phyloP scores from a whole-genome alignment of 2,113 vertebrate genomes.

The human (Homo sapiens) region DNA sequence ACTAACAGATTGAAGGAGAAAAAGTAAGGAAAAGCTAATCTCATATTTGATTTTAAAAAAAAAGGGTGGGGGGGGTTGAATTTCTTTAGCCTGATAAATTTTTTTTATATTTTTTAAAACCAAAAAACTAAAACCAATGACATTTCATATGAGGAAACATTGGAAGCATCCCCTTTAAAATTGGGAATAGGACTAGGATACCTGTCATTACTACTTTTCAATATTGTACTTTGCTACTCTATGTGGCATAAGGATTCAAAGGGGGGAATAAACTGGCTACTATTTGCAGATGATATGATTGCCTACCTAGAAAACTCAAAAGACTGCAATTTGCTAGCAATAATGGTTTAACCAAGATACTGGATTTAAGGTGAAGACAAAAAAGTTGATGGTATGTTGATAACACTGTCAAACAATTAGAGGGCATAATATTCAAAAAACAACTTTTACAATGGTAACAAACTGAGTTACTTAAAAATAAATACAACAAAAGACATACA shows the following conservation, averaged over 20 bases:
- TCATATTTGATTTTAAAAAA: background rate
- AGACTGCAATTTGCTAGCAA: background rate
- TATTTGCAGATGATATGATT: background rate
- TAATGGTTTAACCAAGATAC: background rate
- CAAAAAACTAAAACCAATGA: background rate
- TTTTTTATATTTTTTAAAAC: background rate
- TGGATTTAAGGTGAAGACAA: background rate
- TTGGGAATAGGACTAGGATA: background rate
- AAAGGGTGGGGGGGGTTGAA: too few relatives aligned
- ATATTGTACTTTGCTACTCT: background rate
- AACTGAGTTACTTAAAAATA: background rate
- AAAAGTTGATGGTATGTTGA: background rate
- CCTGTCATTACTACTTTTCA: background rate
- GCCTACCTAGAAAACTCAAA: background rate
- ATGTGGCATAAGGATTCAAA: background rate
- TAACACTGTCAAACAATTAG: background rate
- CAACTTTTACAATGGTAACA: background rate
- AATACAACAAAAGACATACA: background rate
- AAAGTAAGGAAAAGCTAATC: background rate
- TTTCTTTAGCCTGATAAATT: background rate
- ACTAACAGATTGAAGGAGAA: background rate
- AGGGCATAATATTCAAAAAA: background rate
- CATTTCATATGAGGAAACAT: background rate
- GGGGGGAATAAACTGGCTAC: background rate
- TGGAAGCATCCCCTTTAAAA: background rate